phyloP scores from a whole-genome alignment of 2,888 invertebrate genomes.

The Caenorhabditis virilis region DNA sequence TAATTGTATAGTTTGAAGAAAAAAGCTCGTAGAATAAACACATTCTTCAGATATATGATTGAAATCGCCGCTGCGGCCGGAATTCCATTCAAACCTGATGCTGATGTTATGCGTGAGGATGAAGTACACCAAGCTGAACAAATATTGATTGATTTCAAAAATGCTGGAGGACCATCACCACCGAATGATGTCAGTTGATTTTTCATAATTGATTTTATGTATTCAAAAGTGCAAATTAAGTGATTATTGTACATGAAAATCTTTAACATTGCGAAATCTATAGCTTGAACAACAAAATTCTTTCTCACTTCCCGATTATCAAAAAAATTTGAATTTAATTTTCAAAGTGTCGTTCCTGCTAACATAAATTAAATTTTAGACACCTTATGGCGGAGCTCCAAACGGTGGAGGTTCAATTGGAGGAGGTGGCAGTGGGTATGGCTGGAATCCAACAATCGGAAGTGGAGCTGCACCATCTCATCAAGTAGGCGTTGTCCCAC shows the following conservation, averaged over 20 bases:
- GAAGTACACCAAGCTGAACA: conserved; percentile 63
- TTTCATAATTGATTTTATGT: not conserved
- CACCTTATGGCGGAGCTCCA: conserved; percentile 18
- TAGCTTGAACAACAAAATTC: too few species aligned
- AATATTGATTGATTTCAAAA: conserved; percentile 68
- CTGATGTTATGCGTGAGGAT: conserved; percentile 74
- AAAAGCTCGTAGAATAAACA: not conserved
- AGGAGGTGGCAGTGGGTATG: conserved; percentile 30
- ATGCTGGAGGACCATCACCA: conserved; percentile 42
- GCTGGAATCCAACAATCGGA: conserved; percentile 36
- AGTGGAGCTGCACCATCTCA: conserved; percentile 10
- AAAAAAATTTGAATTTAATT: not conserved
- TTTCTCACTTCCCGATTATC: too few species aligned
- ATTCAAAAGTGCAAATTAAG: too few species aligned
- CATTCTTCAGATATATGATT: conserved; percentile 75
- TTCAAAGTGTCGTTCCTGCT: not conserved
- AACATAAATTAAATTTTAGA: conserved; percentile 13
- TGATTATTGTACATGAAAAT: too few species aligned
- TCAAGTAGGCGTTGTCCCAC: too few species aligned
- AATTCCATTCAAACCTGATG: conserved; percentile 92
- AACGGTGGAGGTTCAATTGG: conserved; percentile 17
- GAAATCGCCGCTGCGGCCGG: conserved; percentile 96
- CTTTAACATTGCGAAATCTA: too few species aligned
- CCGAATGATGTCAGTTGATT: conserved; percentile 21
- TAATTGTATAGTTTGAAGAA: conserved; percentile 68